phyloP scores from a whole-genome alignment of 2,888 invertebrate genomes.

The Thymelicus acteon region DNA sequence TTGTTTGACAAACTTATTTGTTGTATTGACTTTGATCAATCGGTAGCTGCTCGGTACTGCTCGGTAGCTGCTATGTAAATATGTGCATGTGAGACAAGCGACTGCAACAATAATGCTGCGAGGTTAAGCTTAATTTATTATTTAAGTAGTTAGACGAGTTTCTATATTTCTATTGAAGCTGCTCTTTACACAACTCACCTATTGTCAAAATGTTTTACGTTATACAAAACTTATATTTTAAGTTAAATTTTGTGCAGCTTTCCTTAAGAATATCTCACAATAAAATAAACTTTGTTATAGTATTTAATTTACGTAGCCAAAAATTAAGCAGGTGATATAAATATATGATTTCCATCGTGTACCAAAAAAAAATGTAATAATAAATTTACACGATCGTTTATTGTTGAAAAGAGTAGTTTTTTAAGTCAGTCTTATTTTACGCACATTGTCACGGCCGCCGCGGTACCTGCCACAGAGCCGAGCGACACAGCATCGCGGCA shows the following conservation, averaged over 20 bases:
- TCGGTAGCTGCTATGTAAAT: slow-evolving; percentile 47
- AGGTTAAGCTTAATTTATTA: slow-evolving; percentile 4
- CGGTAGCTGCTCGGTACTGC: slow-evolving; percentile 41
- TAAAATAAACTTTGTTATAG: too few species aligned
- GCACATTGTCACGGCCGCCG: slow-evolving; percentile 46
- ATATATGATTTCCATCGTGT: neutral
- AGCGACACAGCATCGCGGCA: slow-evolving; percentile 43
- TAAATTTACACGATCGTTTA: neutral
- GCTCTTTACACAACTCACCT: too few species aligned
- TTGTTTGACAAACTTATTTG: slow-evolving; percentile 74
- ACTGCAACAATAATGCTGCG: neutral
- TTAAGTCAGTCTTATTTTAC: slow-evolving; percentile 48
- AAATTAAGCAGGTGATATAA: too few species aligned
- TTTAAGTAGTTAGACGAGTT: neutral
- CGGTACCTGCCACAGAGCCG: slow-evolving; percentile 47
- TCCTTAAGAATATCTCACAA: too few species aligned
- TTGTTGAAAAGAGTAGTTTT: slow-evolving; percentile 24
- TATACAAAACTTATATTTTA: too few species aligned
- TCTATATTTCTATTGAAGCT: too few species aligned
- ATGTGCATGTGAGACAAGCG: slow-evolving; percentile 35
- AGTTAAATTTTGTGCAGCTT: too few species aligned
- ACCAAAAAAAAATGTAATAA: neutral
- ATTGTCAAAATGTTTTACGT: too few species aligned
- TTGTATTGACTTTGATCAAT: slow-evolving; percentile 70
- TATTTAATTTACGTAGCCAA: too few species aligned